These are phyloP conservation scores for Flabesymbios commensalis DNA, from an alignment of 2,888 invertebrate genomes.

Conservation along the genomic window DNA sequence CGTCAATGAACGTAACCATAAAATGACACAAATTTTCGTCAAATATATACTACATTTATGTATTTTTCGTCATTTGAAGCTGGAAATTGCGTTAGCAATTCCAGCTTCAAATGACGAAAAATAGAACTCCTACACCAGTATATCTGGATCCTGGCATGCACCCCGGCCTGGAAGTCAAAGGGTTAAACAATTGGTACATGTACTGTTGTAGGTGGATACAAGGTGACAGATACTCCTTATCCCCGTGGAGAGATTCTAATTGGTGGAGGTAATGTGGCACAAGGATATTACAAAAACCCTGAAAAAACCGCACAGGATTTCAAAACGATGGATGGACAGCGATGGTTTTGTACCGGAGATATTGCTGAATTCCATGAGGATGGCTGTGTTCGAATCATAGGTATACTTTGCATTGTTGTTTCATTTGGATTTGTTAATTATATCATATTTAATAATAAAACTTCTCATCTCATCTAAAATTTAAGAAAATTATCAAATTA, in stretches of 20 bases:
- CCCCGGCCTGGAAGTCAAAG: no score
- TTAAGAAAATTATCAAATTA: no score
- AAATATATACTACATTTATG: no score
- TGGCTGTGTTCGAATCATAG: constrained; percentile 94
- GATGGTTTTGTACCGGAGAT: constrained; percentile 96
- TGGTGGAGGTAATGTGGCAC: constrained; percentile 88
- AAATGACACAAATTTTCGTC: no score
- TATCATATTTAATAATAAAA: neutral
- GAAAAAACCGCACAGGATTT: constrained; percentile 88
- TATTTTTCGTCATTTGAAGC: no score
- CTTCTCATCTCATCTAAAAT: no score
- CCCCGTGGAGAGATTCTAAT: constrained; percentile 85
- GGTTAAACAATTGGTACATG: no score
- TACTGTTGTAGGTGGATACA: constrained; percentile 78
- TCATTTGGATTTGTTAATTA: neutral
- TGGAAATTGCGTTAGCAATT: no score
- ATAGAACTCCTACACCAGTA: no score
- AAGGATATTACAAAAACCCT: constrained; percentile 90
- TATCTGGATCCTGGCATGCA: no score
- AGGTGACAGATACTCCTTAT: constrained; percentile 81
- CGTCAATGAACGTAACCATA: no score
- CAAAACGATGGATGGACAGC: constrained; percentile 61
- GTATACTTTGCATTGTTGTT: constrained; percentile 63
- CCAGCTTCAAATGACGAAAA: no score
- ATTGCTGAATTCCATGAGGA: constrained; percentile 92